Evolutionary conservation across 2,113 vertebrate genomes (phyloP), one percentile per base, ranked within the genome.

Genomic region (Butastur rufipennis): DNA sequence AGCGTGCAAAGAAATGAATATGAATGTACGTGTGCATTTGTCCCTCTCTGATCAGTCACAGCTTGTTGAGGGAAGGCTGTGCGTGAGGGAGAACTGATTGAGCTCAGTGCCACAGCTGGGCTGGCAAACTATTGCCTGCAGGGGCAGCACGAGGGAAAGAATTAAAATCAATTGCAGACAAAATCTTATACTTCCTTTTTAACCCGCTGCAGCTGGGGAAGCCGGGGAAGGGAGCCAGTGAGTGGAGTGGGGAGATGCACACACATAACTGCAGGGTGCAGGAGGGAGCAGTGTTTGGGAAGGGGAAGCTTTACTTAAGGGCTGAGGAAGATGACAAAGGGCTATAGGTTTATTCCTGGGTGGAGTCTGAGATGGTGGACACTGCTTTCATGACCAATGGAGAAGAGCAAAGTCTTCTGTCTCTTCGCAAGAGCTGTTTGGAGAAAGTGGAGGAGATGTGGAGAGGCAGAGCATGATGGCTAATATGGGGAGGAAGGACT

Each of bases 141-240:
- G 91, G 95, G 97, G 91, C 93, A 96, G 50, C 79, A 55, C 14
- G 4, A 77, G 74, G 91, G 75, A 90, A 91, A 88, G 87, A 94
- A 96, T 86, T 95, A 86, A 94, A 97, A 95, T 91, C 91, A 93
- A 56, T 86, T 90, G 78, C 89, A 96, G 90, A 68, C 84, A 91
- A 80, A 86, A 86, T 80, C 78, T 89, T 91, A 36, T 18, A 43
- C 73, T 94, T 88, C 81, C 74, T 90, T 93, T 65, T 86, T 81
- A 93, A 96, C 78, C 72, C 3, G 0, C 90, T 94, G 81, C 95
- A 94, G 71, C 81, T 96, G 88, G 73, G 80, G 70, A 65, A 84
- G 38, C 65, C 1, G 6, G 83, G 62, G 66, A 92, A 70, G 38
- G 26, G 38, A 90, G 74, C 29, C 59, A 71, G 53, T 38, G 71